These are phyloP conservation scores for Oedothorax gibbosus DNA, from an alignment of 1,140 invertebrate genomes.

Conservation along the genomic window DNA sequence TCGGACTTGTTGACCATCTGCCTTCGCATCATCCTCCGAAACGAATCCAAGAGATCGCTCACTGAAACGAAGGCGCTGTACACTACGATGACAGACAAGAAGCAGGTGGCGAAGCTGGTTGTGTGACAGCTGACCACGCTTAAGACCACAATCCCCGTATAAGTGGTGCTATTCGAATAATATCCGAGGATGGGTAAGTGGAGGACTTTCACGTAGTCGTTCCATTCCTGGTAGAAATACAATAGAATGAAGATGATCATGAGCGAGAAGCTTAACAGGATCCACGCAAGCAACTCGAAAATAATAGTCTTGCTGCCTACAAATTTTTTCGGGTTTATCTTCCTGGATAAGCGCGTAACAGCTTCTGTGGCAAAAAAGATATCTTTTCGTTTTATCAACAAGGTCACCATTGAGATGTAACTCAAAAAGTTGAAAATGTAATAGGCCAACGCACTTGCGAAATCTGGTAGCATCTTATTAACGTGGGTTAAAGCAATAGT, in stretches of 20 bases:
- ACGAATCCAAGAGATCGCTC: background rate
- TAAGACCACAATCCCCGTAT: slow-evolving; percentile 3
- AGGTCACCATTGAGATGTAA: background rate
- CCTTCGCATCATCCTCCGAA: background rate
- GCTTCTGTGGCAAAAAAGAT: background rate
- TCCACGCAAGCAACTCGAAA: background rate
- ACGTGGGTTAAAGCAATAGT: background rate
- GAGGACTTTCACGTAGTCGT: background rate
- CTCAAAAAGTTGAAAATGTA: slow-evolving; percentile 18
- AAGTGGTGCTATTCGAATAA: background rate
- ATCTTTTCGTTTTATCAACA: background rate
- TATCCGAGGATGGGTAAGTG: background rate
- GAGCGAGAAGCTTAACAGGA: background rate
- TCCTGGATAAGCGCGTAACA: background rate
- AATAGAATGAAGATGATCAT: background rate
- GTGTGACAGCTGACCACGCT: background rate
- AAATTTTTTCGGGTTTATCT: background rate
- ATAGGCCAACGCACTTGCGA: background rate
- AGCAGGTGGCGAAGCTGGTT: background rate
- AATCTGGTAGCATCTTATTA: background rate
- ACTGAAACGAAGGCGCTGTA: background rate
- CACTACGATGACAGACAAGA: background rate
- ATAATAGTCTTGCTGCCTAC: slow-evolving; percentile 21
- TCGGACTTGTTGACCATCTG: too few species aligned
- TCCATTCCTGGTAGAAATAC: slow-evolving; percentile 22